Percentiles rank a stretch among this genome's conserved stretches.
Conservation (phyloP, 30 jellyfish, hydroid and myxozoan genomes). For the Clytia hemisphaerica region DNA sequence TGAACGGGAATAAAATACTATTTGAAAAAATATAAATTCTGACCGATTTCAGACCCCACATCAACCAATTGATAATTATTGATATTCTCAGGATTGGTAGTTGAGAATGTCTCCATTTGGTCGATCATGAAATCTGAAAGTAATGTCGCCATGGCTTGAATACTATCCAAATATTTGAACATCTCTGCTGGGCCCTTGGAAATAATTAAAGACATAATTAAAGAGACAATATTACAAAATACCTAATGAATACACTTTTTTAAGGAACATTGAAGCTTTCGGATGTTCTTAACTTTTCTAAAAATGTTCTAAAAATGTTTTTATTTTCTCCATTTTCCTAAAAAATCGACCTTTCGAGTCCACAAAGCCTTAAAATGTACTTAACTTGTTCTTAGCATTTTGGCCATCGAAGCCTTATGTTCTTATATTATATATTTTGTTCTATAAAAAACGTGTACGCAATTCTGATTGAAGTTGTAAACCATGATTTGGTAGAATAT, state of each 20-base stretch:
- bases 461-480: too few species aligned
- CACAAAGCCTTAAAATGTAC: too few species aligned
- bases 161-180: constrained; percentile 14
- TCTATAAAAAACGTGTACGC: too few species aligned
- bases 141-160: constrained; percentile 26
- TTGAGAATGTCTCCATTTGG: constrained; percentile 32
- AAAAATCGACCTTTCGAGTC: not conserved
- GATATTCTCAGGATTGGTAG: constrained; percentile 42
- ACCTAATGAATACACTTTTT: not conserved
- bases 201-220: not conserved
- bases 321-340: not conserved
- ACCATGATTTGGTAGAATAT: not conserved
- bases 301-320: not conserved
- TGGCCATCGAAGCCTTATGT: too few species aligned
- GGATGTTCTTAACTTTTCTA: not conserved
- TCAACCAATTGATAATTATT: constrained; percentile 8
- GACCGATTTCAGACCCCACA: not conserved
- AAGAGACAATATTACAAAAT: not conserved
- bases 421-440: too few species aligned
- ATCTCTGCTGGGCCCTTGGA: constrained; percentile 37
- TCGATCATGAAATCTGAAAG: constrained; percentile 23
- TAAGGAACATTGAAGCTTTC: not conserved
- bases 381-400: too few species aligned
- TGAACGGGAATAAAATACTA: too few species aligned
- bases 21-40: too few species aligned